Base-by-base conservation (phyloP, 2,888 invertebrate genomes). In the Reticulitermes lucifugus region DNA sequence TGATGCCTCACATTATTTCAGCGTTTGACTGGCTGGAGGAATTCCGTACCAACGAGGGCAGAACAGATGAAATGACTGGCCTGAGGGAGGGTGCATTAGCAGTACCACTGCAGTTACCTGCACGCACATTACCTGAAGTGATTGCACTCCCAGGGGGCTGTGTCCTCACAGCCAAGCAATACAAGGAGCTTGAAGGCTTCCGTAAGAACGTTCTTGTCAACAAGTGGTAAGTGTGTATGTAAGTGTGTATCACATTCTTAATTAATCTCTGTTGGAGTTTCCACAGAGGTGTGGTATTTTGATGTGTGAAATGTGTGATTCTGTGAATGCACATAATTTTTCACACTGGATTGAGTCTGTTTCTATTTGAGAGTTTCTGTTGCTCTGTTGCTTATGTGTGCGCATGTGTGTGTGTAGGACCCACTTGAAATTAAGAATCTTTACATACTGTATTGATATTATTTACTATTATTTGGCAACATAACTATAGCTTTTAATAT, bases 1-100 rank as follows among this genome's bases (percentile, higher is more conserved):
- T 0, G 55, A 0, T 55, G 55, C 18, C 18, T 51, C 0, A 18
- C 21, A 21, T 75, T 1, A 35, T 77, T 77, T 22, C 70, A 81
- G 81, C 65, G 43, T 43, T 70, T 65, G 81, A 81, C 22, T 81
- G 81, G 81, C 60, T 81, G 18, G 81, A 81, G 41, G 81, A 81
- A 25, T 65, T 43, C 25, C 81, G 77, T 14, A 21, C 35, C 22
- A 77, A 77, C 46, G 77, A 43, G 35, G 81, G 55, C 21, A 46
- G 51, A 79, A 51, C 18, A 43, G 51, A 79, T 21, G 25, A 79
- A 14, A 14, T 51, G 14, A 6, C 25, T 18, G 75, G 43, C 2
- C 22, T 75, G 9, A 29, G 43, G 35, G 7, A 75, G 75, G 55
- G 55, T n/a, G 79, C 25, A 12, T 79, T 51, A 25, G 35, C n/a